A percentile compares a stretch with the other conserved stretches of the same genome.
Evolutionary conservation across 2,113 vertebrate genomes (phyloP).

Genomic region (Myrmecophaga tridactyla): DNA sequence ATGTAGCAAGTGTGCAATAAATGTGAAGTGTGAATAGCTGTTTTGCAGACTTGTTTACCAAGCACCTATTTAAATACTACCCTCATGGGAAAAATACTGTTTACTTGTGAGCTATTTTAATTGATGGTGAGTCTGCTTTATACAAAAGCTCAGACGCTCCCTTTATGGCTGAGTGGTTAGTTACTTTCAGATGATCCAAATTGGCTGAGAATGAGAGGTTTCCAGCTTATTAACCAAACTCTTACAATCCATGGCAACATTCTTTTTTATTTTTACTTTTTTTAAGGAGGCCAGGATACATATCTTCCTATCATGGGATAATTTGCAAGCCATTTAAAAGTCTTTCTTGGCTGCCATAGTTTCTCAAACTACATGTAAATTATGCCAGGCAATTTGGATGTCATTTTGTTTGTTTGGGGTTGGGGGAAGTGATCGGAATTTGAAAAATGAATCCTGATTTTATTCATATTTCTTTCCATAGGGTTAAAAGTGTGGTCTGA

Average conservation of each 20-base stretch:
- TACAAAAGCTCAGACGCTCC: neutral
- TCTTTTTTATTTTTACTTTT: neutral
- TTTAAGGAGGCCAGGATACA: slow-evolving; percentile 32
- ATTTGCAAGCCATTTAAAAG: slow-evolving; percentile 19
- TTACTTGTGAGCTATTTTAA: slow-evolving; percentile 7
- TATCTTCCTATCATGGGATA: neutral
- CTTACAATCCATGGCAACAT: neutral
- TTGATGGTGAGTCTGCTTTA: slow-evolving; percentile 15
- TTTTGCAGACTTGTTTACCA: slow-evolving; percentile 29
- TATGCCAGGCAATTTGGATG: neutral
- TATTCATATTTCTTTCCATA: slow-evolving; percentile 75
- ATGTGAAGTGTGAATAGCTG: neutral
- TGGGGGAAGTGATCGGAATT: neutral
- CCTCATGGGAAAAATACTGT: slow-evolving; percentile 16
- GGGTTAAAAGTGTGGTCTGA: slow-evolving; percentile 89
- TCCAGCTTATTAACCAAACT: slow-evolving; percentile 49
- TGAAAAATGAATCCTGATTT: slow-evolving; percentile 36
- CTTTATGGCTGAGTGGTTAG: neutral
- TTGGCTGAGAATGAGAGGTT: slow-evolving; percentile 40
- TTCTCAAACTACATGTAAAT: neutral
- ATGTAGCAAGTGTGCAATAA: neutral
- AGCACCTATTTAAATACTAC: slow-evolving; percentile 32
- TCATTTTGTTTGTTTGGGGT: slow-evolving; percentile 2
- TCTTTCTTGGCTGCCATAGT: neutral
- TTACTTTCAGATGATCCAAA: slow-evolving; percentile 37